Evolutionary conservation across 2,888 invertebrate species (phyloP).

Genomic region (Agrochola macilenta): DNA sequence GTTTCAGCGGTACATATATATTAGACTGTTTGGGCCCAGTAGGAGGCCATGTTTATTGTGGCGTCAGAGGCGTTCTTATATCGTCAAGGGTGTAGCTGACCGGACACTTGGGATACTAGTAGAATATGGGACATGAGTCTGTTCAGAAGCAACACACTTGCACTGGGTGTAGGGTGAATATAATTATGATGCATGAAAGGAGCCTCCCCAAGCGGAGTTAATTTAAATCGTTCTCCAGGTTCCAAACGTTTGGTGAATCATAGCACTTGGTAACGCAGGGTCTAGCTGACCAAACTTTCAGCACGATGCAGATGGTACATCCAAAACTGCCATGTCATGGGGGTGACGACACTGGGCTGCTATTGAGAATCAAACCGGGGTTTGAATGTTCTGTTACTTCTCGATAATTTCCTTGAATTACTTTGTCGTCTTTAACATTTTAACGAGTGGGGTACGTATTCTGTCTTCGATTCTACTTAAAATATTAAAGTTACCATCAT

Average conservation of each 20-base stretch:
- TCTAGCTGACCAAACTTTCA: not conserved
- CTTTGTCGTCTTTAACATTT: not conserved
- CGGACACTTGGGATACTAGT: not conserved
- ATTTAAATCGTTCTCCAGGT: not conserved
- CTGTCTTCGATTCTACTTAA: not conserved
- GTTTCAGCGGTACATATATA: not conserved
- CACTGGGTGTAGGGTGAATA: not conserved
- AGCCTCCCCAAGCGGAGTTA: not conserved
- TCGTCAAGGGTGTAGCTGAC: not conserved
- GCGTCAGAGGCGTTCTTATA: not conserved
- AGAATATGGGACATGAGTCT: not conserved
- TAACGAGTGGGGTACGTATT: not conserved
- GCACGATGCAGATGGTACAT: not conserved
- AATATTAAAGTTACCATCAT: not conserved
- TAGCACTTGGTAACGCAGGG: not conserved
- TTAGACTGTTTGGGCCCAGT: not conserved
- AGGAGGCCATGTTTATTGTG: not conserved
- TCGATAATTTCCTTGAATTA: not conserved
- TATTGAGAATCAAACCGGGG: not conserved
- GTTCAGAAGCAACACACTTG: too few relatives aligned
- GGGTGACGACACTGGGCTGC: not conserved
- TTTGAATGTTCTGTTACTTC: not conserved
- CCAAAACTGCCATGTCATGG: not conserved
- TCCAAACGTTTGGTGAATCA: not conserved
- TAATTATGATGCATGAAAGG: not conserved